Evolutionary conservation across 2,113 vertebrate species (phyloP), one percentile per base, ranked within the genome.

Genomic region (Actenoides hombroni): DNA sequence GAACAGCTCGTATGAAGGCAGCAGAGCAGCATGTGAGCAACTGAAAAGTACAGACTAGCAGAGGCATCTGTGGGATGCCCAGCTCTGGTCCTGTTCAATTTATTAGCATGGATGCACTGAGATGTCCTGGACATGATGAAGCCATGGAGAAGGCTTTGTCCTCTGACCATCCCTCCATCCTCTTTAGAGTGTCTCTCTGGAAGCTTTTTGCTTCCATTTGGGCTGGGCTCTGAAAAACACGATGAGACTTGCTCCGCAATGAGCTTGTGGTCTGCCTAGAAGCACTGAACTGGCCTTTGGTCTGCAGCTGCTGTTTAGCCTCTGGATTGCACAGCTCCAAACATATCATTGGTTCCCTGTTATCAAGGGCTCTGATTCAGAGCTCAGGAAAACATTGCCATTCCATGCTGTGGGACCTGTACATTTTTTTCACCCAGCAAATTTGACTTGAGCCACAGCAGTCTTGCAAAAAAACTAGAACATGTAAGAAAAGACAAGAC

Each of bases 331-430:
- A 0, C 86, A 71, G 82, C 78, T 63, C 39, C 88, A 63, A 86
- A 57, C 11, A 2, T n/a, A 7, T 46, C 77, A 28, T 56, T 12
- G 37, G 33, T 8, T 56, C 65, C 77, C 86, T 94, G 70, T 89
- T 84, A 89, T 84, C 81, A 88, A 84, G 68, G 65, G 53, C 57
- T 89, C 61, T 90, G 91, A 94, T 78, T 96, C 95, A 94, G 80
- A 81, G 83, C 63, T 92, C 64, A 29, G 84, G 77, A 40, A 83
- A 78, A 73, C 21, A 6, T n/a, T 89, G 73, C 18, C 76, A 35
- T 78, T 46, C 73, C 86, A 83, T 11, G 13, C 73, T 75, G 69
- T 71, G 77, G 73, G 44, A 78, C 31, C 10, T n/a, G 68, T 8
- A 24, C 48, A 7, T 33, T 89, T 68, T 68, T n/a, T n/a, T 23